Base-by-base conservation (phyloP, 1,140 invertebrate genomes). In the Eriosoma lanigerum region DNA sequence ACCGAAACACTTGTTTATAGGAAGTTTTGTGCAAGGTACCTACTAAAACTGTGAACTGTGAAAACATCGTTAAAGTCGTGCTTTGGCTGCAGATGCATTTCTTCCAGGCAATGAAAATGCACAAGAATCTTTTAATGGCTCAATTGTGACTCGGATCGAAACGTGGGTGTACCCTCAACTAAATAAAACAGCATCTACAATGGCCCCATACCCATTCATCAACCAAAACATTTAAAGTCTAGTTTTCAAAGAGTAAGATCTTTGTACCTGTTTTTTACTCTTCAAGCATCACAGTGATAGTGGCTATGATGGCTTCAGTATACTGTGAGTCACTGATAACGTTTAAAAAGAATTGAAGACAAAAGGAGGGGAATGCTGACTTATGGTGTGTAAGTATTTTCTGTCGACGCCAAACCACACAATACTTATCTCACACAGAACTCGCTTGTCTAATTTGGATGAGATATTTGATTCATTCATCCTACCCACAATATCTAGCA, bases 331-430 rank as follows among this genome's bases (percentile, higher is more conserved):
- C 52, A 38, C 9, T 83, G 4, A 72, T 80, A 6, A 82, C 46
- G 15, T 68, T 82, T 15, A 29, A 73, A 46, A 81, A 82, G 80
- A 17, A 83, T 84, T n/a, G 78, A 83, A 52, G 83, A 84, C 82
- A 83, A 83, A 80, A 50, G 81, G 48, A 56, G 73, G 12, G 73
- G 82, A 80, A 73, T 82, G 60, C 75, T 84, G 66, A 83, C 21
- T 46, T 21, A n/a, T 60, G 56, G 75, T 82, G 78, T 85, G 48
- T 70, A 82, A 72, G 70, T 85, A 13, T 81, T 83, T 26, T 84
- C 85, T 81, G 86, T 86, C 83, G 86, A 86, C 80, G 84, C 84
- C 12, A 82, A 83, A 62, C 84, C 84, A 15, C 85, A 87, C 80
- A 80, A 82, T 54, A 82, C 66, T 60, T 19, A n/a, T 15, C 3